A percentile compares a stretch with the other conserved stretches of the same genome.
Evolutionary conservation across 2,797 vertebrate species (phyloP).

Genomic region (Onychomys arenicola): DNA sequence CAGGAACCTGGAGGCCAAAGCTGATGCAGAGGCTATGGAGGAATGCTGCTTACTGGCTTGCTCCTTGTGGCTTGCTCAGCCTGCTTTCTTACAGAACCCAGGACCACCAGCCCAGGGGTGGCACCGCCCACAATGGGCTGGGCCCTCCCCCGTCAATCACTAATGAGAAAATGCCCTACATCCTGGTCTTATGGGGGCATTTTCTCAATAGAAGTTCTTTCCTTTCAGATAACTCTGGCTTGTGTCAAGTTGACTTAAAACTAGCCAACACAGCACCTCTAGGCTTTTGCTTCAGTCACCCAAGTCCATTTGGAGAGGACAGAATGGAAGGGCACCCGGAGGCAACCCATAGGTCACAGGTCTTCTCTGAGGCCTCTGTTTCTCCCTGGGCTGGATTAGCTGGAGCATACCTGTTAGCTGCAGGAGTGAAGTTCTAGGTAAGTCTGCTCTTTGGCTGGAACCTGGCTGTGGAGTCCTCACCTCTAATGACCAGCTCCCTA

Average conservation of each 20-base stretch:
- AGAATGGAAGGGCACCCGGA: background rate
- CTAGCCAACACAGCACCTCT: background rate
- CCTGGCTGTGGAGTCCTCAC: background rate
- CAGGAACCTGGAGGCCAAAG: background rate
- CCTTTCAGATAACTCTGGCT: background rate
- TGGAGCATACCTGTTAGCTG: background rate
- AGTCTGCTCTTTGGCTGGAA: background rate
- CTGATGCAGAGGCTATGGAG: background rate
- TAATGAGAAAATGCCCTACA: background rate
- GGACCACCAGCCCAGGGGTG: background rate
- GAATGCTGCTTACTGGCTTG: background rate
- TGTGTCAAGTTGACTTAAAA: background rate
- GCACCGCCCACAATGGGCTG: no score
- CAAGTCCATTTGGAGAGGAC: background rate
- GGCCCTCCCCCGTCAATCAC: background rate
- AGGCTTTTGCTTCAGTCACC: background rate
- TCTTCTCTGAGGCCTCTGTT: background rate
- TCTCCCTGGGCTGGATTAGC: background rate
- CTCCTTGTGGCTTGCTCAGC: background rate
- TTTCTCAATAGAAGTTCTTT: background rate
- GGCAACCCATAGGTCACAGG: background rate
- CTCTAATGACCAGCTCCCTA: background rate
- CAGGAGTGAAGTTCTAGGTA: background rate
- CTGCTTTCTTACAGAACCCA: background rate
- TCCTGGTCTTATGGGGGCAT: background rate